Evolutionary conservation across 2,113 vertebrate genomes (phyloP).

Genomic region (Todiramphus saurophagus): DNA sequence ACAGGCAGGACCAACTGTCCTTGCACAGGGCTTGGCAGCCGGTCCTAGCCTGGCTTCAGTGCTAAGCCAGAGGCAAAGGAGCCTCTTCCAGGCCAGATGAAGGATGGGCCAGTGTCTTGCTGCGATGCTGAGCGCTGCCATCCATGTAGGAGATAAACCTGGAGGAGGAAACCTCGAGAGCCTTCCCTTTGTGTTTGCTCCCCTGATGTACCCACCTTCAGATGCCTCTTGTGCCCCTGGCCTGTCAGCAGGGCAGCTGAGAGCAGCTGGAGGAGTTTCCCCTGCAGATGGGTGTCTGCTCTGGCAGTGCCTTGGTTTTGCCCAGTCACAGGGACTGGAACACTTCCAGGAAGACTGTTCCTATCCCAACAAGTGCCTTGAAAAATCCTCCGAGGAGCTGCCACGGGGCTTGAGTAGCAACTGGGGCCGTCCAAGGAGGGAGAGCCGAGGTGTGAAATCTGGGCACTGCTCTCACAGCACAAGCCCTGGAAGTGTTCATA

Average conservation of each 20-base stretch:
- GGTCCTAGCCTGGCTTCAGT: background rate
- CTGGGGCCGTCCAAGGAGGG: background rate
- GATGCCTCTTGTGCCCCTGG: background rate
- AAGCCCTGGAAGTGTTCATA: background rate
- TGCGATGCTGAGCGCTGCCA: background rate
- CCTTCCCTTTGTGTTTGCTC: background rate
- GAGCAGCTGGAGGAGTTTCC: background rate
- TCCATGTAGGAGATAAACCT: background rate
- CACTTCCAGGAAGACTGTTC: background rate
- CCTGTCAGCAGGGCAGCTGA: accelerated
- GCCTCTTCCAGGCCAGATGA: background rate
- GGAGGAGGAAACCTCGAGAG: background rate
- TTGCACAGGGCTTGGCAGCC: background rate
- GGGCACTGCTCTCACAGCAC: background rate
- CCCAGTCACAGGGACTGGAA: background rate
- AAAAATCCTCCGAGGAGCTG: background rate
- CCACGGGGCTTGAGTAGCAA: background rate
- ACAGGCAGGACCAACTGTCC: background rate
- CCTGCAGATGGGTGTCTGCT: background rate
- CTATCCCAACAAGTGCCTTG: background rate
- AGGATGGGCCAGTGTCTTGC: background rate
- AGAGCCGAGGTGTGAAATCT: accelerated
- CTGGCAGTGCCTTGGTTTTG: background rate
- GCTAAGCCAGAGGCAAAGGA: background rate
- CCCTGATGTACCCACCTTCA: background rate